A percentile compares a stretch with the other conserved stretches of the same genome.
Conservation (phyloP, 2,888 invertebrate genomes). For the Molanna angustata region DNA sequence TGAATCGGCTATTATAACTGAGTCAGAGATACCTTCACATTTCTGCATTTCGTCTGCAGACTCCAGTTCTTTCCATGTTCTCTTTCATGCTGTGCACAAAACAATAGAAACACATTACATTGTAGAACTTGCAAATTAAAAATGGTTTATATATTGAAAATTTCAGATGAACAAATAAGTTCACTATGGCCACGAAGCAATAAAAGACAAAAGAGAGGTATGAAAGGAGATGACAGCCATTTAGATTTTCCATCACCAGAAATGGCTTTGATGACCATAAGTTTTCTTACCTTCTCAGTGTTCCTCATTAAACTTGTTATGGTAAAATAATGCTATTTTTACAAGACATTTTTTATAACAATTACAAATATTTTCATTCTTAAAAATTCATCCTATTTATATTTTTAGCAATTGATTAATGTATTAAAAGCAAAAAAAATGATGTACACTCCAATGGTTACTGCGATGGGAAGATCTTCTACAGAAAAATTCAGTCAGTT, state of each 20-base stretch:
- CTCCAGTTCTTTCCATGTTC: no score
- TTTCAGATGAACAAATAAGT: constrained; percentile 50
- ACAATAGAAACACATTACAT: no score
- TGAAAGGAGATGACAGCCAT: constrained; percentile 49
- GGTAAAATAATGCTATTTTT: constrained; percentile 51
- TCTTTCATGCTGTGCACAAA: no score
- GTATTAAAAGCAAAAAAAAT: constrained; percentile 60
- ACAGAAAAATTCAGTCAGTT: not conserved
- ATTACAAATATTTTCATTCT: no score
- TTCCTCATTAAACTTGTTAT: constrained; percentile 79
- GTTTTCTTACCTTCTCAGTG: constrained; percentile 81
- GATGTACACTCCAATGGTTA: constrained; percentile 50
- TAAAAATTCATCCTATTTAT: not conserved
- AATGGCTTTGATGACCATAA: constrained; percentile 77
- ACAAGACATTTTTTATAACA: no score
- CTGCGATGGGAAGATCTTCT: constrained; percentile 43
- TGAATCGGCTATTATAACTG: no score
- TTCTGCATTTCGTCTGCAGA: no score
- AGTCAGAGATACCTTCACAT: no score
- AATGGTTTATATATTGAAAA: no score
- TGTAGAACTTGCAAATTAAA: no score
- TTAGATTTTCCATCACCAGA: constrained; percentile 79
- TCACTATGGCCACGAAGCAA: constrained; percentile 47
- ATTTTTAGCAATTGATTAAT: constrained; percentile 64
- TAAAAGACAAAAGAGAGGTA: constrained; percentile 32